Percentiles rank a stretch among this genome's conserved stretches.
Evolutionary conservation across 2,113 vertebrate species (phyloP).

Genomic region (Oreochromis spilurus): DNA sequence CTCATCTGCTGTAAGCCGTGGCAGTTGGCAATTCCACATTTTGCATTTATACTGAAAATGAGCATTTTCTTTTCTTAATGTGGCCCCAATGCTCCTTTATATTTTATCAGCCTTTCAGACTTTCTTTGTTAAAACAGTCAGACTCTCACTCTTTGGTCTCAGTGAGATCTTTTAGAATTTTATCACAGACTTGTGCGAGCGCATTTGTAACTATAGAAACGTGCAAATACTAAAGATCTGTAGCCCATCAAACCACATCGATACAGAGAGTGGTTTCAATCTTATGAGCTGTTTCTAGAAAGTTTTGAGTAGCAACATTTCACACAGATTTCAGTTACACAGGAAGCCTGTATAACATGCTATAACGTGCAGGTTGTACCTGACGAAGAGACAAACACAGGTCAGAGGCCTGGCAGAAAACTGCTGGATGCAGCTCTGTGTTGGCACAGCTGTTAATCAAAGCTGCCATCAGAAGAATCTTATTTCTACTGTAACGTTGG

Average conservation of each 20-base stretch:
- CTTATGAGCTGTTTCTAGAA: not conserved
- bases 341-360: not conserved
- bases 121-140: not conserved
- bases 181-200: rapidly evolving
- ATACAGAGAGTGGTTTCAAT: not conserved
- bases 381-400: rapidly evolving
- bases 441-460: not conserved
- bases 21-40: rapidly evolving
- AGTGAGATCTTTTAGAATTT: rapidly evolving
- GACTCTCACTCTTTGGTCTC: not conserved
- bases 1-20: not conserved
- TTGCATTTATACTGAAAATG: not conserved
- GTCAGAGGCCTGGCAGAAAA: not conserved
- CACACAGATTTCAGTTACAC: not conserved
- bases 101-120: not conserved
- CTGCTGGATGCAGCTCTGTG: not conserved
- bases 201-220: not conserved
- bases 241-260: not conserved
- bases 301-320: not conserved
- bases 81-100: not conserved
- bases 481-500: not conserved
- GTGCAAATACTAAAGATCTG: not conserved
- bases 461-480: not conserved
- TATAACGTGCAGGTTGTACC: not conserved
- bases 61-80: not conserved